Evolutionary conservation across 2,888 invertebrate species (phyloP).

Genomic region (Beris chalybata): DNA sequence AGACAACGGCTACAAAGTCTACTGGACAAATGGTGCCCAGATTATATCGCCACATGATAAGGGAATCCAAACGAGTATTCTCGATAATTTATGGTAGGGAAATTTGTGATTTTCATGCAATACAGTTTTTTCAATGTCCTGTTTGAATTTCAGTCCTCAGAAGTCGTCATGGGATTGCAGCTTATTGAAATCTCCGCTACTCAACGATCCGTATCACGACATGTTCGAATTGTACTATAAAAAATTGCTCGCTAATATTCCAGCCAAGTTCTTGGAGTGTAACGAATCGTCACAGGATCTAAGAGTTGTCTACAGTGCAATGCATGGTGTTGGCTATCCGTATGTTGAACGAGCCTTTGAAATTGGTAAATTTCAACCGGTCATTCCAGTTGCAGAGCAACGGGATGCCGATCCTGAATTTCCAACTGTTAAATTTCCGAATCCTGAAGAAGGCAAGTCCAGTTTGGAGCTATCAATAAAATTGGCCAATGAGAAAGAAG

Average conservation of each 20-base stretch:
- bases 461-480: conserved; percentile 74
- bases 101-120: neutral
- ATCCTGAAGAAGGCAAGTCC: conserved; percentile 93
- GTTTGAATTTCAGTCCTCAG: conserved; percentile 61
- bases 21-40: conserved; percentile 94
- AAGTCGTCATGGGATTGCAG: conserved; percentile 76
- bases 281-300: conserved; percentile 62
- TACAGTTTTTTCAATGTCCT: neutral
- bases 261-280: conserved; percentile 58
- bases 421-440: conserved; percentile 95
- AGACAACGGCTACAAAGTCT: conserved; percentile 97
- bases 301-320: conserved; percentile 87
- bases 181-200: conserved; percentile 61
- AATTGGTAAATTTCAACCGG: conserved; percentile 67
- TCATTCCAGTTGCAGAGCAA: conserved; percentile 63
- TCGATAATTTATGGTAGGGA: conserved; percentile 67
- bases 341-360: conserved; percentile 77
- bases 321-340: conserved; percentile 95
- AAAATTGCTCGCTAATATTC: conserved; percentile 61
- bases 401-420: conserved; percentile 94
- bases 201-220: conserved; percentile 71
- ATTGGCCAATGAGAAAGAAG: conserved; percentile 72
- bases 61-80: conserved; percentile 77
- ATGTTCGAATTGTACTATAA: conserved; percentile 70
- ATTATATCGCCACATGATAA: conserved; percentile 91